Base-by-base conservation (phyloP, 2,113 vertebrate genomes). In the Dascyllus trimaculatus region DNA sequence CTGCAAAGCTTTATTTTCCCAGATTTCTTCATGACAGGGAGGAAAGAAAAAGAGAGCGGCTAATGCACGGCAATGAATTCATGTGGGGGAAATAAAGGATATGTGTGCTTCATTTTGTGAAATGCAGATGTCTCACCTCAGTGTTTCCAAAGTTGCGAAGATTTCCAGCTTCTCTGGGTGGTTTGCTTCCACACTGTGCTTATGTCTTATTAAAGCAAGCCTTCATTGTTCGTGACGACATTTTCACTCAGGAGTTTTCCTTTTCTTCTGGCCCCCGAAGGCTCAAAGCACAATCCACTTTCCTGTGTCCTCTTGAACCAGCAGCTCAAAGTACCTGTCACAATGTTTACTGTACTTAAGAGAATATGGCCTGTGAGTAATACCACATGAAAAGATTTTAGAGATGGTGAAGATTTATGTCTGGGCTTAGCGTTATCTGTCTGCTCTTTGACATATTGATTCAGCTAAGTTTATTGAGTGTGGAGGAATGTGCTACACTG, bases 361-460 rank as follows among this genome's bases (percentile, higher is more conserved):
- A 83, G 85, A 90, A 91, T 88, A 85, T 89, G 79, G 86, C 77
- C 85, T 82, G 72, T 85, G 88, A 91, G 85, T 91, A 89, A 85
- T 89, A 75, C 84, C 82, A 85, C 88, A 91, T 85, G 80, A 88
- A 91, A 90, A 84, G 88, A 89, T 92, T 89, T 89, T 82, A 63
- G 80, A 86, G 88, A 88, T 85, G 86, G 71, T 62, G 21, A 53
- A 80, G 93, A 94, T 93, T 94, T 89, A 94, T 93, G 89, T 78
- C 54, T 22, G 25, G 66, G 90, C 89, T 92, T 92, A 91, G 74
- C 19, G 70, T 91, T 91, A 93, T 92, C 91, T 82, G 82, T 84
- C 71, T 84, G 77, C 79, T 89, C 87, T 91, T 88, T 91, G 91
- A 93, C 90, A 84, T 88, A 92, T 93, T 93, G 88, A 93, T 89